A percentile compares a stretch with the other conserved stretches of the same genome.
These are phyloP conservation scores for Musca vetustissima DNA, from an alignment of 1,140 invertebrate species.

Conservation along the genomic window DNA sequence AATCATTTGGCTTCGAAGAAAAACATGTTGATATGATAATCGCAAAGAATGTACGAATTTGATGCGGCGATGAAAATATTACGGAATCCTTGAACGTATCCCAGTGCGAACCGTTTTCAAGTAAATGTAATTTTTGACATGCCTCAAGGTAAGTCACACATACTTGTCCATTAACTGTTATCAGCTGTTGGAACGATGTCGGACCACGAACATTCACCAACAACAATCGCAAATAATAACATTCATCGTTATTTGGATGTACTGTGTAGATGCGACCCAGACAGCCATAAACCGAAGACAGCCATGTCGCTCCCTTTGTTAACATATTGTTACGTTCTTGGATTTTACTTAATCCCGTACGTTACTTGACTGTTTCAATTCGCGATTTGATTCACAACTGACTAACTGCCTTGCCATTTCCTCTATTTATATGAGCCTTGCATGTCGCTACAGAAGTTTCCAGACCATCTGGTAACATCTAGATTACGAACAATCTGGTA, in stretches of 20 bases:
- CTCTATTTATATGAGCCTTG: constrained; percentile 44
- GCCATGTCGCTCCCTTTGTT: constrained; percentile 47
- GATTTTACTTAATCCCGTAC: constrained; percentile 47
- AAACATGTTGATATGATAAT: constrained; percentile 48
- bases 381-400: too few relatives aligned
- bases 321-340: constrained; percentile 58
- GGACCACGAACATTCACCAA: too few relatives aligned
- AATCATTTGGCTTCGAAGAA: constrained; percentile 39
- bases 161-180: too few relatives aligned
- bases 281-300: constrained; percentile 54
- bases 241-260: not conserved
- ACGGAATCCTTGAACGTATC: constrained; percentile 41
- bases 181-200: too few relatives aligned
- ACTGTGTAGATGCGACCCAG: too few relatives aligned
- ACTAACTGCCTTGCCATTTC: constrained; percentile 46
- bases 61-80: constrained; percentile 37
- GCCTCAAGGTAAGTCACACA: too few relatives aligned
- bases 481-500: too few relatives aligned
- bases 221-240: constrained; percentile 7
- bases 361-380: too few relatives aligned
- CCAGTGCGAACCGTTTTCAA: constrained; percentile 48
- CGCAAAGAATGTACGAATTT: constrained; percentile 54
- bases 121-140: too few relatives aligned
- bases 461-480: too few relatives aligned
- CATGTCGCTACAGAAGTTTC: too few relatives aligned